phyloP scores from a whole-genome alignment of 2,113 vertebrate species.

The Prinia subflava region DNA sequence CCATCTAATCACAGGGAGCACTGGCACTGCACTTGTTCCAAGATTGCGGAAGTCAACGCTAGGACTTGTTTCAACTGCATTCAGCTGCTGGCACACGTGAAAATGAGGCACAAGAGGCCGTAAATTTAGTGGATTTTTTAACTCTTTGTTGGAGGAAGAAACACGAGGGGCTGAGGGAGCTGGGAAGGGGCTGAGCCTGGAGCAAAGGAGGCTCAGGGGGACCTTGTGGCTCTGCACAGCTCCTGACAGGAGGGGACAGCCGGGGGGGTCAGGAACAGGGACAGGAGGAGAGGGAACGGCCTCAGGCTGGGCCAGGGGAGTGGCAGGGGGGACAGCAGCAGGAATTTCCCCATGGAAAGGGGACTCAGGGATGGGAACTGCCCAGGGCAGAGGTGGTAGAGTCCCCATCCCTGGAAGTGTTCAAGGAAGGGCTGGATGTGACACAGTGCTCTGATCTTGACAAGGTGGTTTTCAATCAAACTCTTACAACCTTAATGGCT shows the following conservation, averaged over 20 bases:
- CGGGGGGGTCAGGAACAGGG: neutral
- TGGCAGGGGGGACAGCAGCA: neutral
- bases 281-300: neutral
- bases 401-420: neutral
- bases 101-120: neutral
- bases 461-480: neutral
- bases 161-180: neutral
- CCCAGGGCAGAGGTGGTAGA: neutral
- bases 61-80: neutral
- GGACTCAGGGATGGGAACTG: rapidly evolving
- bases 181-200: neutral
- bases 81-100: neutral
- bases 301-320: neutral
- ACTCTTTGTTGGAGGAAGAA: neutral
- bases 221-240: neutral
- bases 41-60: neutral
- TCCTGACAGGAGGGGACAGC: neutral
- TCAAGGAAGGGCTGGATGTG: rapidly evolving
- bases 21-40: neutral
- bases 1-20: neutral
- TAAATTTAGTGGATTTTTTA: neutral
- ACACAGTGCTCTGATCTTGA: neutral
- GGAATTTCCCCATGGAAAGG: neutral
- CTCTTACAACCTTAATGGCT: neutral
- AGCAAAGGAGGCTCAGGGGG: neutral